These are phyloP conservation scores for Coptodon bakossiorum DNA, from an alignment of 2,113 vertebrate genomes.

Conservation along the genomic window DNA sequence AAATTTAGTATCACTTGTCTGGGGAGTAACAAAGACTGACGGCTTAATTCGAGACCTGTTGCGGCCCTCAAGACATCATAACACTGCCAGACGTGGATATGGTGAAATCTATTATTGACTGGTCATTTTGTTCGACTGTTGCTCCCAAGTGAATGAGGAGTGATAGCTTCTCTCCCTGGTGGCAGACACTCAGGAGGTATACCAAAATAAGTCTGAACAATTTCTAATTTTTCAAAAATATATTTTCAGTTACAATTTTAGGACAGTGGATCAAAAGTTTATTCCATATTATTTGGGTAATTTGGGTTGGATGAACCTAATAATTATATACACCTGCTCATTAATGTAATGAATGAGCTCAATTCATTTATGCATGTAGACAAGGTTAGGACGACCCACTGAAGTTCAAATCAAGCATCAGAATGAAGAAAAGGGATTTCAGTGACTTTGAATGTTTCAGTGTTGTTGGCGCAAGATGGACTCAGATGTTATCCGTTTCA, in stretches of 20 bases:
- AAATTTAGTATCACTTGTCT: constrained; percentile 2
- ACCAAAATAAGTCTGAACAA: neutral
- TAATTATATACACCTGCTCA: neutral
- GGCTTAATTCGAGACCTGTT: constrained; percentile 17
- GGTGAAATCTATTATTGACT: constrained; percentile 6
- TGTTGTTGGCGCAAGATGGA: neutral
- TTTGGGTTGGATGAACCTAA: neutral
- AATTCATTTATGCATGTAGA: neutral
- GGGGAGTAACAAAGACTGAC: constrained; percentile 27
- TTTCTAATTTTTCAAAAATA: neutral
- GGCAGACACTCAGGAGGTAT: neutral
- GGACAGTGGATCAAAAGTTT: neutral
- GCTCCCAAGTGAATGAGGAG: constrained; percentile 31
- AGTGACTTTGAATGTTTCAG: neutral
- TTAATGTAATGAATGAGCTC: neutral
- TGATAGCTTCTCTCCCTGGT: constrained; percentile 9
- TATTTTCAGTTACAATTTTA: neutral
- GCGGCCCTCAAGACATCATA: constrained; percentile 22
- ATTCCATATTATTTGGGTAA: neutral
- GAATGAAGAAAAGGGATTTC: neutral
- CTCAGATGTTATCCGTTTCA: neutral
- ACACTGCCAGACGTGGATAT: constrained; percentile 14
- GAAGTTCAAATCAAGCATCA: neutral
- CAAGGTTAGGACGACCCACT: neutral
- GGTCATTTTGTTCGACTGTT: constrained; percentile 18